Base-by-base conservation (phyloP, 1,140 invertebrate species). In the Cyclina sinensis region DNA sequence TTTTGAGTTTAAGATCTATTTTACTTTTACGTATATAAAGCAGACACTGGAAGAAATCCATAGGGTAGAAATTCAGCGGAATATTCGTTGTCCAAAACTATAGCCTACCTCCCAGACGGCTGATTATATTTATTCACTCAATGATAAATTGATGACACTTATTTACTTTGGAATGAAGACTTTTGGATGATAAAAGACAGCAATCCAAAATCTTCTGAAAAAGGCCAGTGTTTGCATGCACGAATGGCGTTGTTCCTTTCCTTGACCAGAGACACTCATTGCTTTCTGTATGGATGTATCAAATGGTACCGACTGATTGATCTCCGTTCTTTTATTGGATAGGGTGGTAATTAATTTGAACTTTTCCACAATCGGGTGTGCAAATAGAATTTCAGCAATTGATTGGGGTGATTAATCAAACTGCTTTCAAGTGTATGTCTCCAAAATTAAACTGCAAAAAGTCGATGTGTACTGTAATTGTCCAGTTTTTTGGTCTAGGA, bases 291-390 rank as follows among this genome's bases (percentile, higher is more conserved):
- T 27, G 74, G 16, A 78, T 51, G 46, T 78, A 78, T 78, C 43
- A 78, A 70, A 35, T 39, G n/a, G 12, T 73, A 30, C 21, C 12
- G 0, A 0, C 35, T 74, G 59, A 87, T 87, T 80, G 85, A 87
- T 80, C 43, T 65, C 27, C 24, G 73, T 80, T 87, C 85, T 80
- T 54, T 87, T 87, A 87, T 87, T 87, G 85, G 74, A 65, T 39
- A 68, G 37, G 73, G 74, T 65, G 48, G 85, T 78, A 87, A 87
- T 87, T 87, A 87, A 87, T 80, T 87, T 87, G 57, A 78, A 80
- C 59, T 78, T 70, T 87, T 87, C 70, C 48, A 79, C 85, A 79
- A 78, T 78, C 51, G 39, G 59, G 27, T 86, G 70, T 78, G 73
- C 68, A 86, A 86, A 87, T 78, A 87, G 51, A 87, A 65, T 80